A percentile compares a stretch with the other conserved stretches of the same genome.
These are phyloP conservation scores for Colossoma macropomum DNA, from an alignment of 2,113 vertebrate genomes.

Conservation along the genomic window DNA sequence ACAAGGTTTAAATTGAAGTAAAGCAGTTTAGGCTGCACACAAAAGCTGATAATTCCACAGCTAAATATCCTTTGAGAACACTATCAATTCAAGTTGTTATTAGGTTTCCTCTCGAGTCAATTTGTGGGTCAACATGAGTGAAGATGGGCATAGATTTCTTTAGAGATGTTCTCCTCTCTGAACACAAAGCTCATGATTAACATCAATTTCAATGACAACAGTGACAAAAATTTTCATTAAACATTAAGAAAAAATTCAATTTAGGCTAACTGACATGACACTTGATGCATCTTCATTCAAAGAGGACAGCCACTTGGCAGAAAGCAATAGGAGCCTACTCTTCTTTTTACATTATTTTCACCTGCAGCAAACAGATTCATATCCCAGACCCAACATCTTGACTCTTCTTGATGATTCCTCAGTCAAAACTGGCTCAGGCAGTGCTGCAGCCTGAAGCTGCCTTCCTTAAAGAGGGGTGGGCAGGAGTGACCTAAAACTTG, in stretches of 20 bases:
- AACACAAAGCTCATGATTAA: background rate
- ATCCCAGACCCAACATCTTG: background rate
- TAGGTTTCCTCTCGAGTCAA: background rate
- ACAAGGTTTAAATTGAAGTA: background rate
- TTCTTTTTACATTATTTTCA: background rate
- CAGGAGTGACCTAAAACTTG: conserved; percentile 8
- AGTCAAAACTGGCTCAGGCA: background rate
- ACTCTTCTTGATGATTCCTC: background rate
- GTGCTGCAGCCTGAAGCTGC: background rate
- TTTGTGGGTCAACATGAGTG: background rate
- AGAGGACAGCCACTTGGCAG: background rate
- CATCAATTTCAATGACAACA: background rate
- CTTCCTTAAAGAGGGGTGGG: background rate
- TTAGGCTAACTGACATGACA: background rate
- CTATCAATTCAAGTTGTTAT: background rate
- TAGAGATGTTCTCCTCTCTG: background rate
- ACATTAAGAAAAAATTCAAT: background rate
- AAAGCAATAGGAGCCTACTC: background rate
- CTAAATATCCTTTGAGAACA: background rate
- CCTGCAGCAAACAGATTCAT: background rate
- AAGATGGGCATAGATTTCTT: background rate
- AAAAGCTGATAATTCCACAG: conserved; percentile 13
- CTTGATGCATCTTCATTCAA: background rate
- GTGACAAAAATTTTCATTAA: no score
- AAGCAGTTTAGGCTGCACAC: background rate